Evolutionary conservation across 2,888 invertebrate genomes (phyloP).

Genomic region (Tryphoninae sp.): DNA sequence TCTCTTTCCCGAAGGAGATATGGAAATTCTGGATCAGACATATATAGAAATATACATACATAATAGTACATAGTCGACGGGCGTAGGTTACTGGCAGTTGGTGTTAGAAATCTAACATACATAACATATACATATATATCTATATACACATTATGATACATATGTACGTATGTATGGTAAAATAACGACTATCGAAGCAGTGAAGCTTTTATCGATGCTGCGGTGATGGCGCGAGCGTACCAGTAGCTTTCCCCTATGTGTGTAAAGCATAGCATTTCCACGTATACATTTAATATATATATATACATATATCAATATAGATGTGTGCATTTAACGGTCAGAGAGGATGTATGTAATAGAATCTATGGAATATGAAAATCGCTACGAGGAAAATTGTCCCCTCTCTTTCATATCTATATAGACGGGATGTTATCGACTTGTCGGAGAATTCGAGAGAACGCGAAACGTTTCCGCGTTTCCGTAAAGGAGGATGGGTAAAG

Average conservation of each 20-base stretch:
- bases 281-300: slow-evolving; percentile 16
- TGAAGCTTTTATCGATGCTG: slow-evolving; percentile 55
- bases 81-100: neutral
- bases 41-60: slow-evolving; percentile 3
- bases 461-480: slow-evolving; percentile 57
- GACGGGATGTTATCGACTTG: slow-evolving; percentile 58
- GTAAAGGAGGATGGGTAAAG: slow-evolving; percentile 2
- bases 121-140: slow-evolving; percentile 15
- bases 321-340: slow-evolving; percentile 12
- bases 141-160: slow-evolving; percentile 3
- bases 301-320: slow-evolving; percentile 5
- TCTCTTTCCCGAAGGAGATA: slow-evolving; percentile 36
- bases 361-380: slow-evolving; percentile 49
- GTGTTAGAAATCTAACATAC: slow-evolving; percentile 4
- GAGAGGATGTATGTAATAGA: slow-evolving; percentile 48
- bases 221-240: slow-evolving; percentile 37
- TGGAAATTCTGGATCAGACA: slow-evolving; percentile 41
- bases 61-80: slow-evolving; percentile 16
- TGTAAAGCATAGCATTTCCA: neutral
- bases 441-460: slow-evolving; percentile 55
- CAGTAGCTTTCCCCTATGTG: neutral
- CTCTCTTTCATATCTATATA: slow-evolving; percentile 23
- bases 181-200: slow-evolving; percentile 51
- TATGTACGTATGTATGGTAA: slow-evolving; percentile 24
- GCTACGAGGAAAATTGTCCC: slow-evolving; percentile 30